These are phyloP conservation scores for Portunus trituberculatus DNA, from an alignment of 1,140 invertebrate genomes.

Conservation along the genomic window DNA sequence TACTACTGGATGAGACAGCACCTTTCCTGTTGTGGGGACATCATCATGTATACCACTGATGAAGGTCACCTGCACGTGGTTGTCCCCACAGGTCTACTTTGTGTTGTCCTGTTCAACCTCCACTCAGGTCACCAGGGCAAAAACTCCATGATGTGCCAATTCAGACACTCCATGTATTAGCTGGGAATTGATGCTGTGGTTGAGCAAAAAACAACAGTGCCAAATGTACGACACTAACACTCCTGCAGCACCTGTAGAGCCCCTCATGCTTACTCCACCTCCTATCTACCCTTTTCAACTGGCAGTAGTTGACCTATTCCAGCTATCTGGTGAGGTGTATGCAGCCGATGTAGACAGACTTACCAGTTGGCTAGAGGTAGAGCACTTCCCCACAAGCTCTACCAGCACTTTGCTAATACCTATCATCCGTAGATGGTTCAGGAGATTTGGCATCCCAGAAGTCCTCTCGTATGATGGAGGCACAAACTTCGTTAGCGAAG, in stretches of 20 bases:
- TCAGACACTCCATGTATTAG: too few relatives aligned
- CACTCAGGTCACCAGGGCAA: too few relatives aligned
- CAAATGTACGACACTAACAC: background rate
- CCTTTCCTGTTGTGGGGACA: too few relatives aligned
- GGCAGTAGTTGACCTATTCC: background rate
- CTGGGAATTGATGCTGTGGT: background rate
- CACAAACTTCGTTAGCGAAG: too few relatives aligned
- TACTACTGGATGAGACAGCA: too few relatives aligned
- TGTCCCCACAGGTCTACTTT: too few relatives aligned
- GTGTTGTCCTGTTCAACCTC: too few relatives aligned
- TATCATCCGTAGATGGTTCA: background rate
- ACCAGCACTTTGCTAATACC: background rate
- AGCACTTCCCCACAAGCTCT: background rate
- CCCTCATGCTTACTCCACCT: background rate
- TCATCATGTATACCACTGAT: too few relatives aligned
- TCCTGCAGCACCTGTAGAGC: background rate
- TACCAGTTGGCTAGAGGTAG: background rate
- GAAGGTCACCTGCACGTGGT: too few relatives aligned
- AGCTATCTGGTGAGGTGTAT: background rate
- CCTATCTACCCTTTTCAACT: background rate
- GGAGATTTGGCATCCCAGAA: constrained; percentile 3
- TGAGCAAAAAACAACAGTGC: background rate
- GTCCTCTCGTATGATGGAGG: too few relatives aligned
- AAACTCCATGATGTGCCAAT: too few relatives aligned
- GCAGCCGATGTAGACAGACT: background rate